Conservation (phyloP, 2,113 vertebrate genomes). For the Pungitius pungitius region DNA sequence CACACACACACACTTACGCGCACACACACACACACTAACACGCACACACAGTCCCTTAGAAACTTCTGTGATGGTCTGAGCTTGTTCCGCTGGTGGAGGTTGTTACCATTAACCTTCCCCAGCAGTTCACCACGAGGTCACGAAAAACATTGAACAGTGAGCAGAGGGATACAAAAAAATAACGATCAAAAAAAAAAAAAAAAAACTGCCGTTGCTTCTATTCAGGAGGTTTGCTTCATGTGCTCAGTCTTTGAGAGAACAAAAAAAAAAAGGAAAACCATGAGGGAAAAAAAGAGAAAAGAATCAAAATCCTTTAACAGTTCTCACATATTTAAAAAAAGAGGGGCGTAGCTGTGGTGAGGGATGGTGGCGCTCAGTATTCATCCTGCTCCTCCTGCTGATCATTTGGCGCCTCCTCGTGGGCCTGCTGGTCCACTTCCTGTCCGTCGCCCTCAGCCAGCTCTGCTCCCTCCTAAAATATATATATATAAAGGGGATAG, state of each 20-base stretch:
- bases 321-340: conserved; percentile 86
- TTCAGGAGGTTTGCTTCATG: conserved; percentile 86
- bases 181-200: conserved; percentile 16
- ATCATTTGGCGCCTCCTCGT: conserved; percentile 86
- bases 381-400: conserved; percentile 96
- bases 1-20: too few relatives aligned
- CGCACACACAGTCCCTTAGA: conserved; percentile 76
- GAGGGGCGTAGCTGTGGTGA: conserved; percentile 71
- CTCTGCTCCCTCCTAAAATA: conserved; percentile 88
- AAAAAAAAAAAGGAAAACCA: conserved; percentile 42
- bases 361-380: conserved; percentile 85
- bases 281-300: conserved; percentile 66
- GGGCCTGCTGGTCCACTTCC: conserved; percentile 88
- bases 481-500: conserved; percentile 1
- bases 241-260: conserved; percentile 86
- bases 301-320: conserved; percentile 75
- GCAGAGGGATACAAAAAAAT: conserved; percentile 59
- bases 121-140: conserved; percentile 85
- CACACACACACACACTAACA: too few relatives aligned
- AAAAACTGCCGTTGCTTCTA: conserved; percentile 72
- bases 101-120: conserved; percentile 76
- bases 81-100: conserved; percentile 82
- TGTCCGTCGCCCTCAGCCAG: conserved; percentile 84
- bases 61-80: conserved; percentile 81
- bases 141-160: conserved; percentile 81